phyloP scores from a whole-genome alignment of 1,140 invertebrate species.

The Neodiprion virginianus region DNA sequence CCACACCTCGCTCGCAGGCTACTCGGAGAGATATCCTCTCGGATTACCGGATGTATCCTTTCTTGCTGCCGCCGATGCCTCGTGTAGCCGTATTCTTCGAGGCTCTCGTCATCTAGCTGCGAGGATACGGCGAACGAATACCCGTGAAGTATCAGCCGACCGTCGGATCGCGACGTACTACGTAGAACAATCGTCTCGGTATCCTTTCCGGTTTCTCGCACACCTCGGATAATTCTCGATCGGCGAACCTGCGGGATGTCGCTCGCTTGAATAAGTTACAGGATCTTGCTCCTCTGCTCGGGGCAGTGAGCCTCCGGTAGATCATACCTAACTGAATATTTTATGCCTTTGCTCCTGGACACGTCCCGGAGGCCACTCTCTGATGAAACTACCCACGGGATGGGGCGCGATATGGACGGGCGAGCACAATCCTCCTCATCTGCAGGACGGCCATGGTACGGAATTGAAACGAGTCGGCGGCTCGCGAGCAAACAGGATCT shows the following conservation, averaged over 20 bases:
- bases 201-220: too few species aligned
- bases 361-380: slow-evolving; percentile 6
- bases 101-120: too few species aligned
- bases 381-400: slow-evolving; percentile 7
- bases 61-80: too few species aligned
- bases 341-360: not conserved
- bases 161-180: too few species aligned
- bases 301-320: not conserved
- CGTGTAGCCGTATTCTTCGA: too few species aligned
- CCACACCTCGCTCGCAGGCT: not conserved
- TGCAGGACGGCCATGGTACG: not conserved
- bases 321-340: slow-evolving; percentile 1
- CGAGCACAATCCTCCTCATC: not conserved
- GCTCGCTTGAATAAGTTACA: too few species aligned
- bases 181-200: too few species aligned
- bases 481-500: slow-evolving; percentile 49
- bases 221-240: too few species aligned
- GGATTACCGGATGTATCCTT: not conserved
- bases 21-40: not conserved
- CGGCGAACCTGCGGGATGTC: too few species aligned
- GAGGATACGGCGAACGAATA: too few species aligned
- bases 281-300: too few species aligned
- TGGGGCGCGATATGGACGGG: not conserved
- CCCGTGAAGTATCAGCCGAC: too few species aligned
- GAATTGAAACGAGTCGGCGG: not conserved